Base-by-base conservation (phyloP, 2,888 invertebrate species). In the Tinea pellionella region DNA sequence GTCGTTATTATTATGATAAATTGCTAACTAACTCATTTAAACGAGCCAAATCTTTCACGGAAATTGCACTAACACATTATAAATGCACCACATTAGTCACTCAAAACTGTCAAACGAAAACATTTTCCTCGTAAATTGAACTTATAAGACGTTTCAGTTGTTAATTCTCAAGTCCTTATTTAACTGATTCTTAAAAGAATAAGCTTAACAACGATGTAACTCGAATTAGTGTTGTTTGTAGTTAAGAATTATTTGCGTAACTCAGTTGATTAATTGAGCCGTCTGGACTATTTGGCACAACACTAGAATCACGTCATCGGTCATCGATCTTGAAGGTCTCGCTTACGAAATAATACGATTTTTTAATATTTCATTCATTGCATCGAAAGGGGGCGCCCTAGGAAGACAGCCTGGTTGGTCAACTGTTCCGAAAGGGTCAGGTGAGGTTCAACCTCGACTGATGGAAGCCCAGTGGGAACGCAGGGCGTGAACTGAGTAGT, bases 301-400 rank as follows among this genome's bases (percentile, higher is more conserved):
- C 47, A 47, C 47, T 16, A 47, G 16, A n/a, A 15, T 15, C 47
- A 15, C 15, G 47, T 47, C 47, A 47, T 47, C 47, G 47, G 47
- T 47, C 15, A 16, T 47, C 47, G 47, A 15, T 42, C 42, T n/a
- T 47, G 47, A 47, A 47, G 47, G 47, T 47, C 47, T n/a, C 47
- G 9, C 8, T 47, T 47, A 47, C 47, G 47, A 47, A 47, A 47
- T 47, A 43, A 37, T 57, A 57, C 37, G n/a, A 24, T 24, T 24
- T 24, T 6, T 6, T 37, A 57, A 57, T 37, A 24, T 30, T 30
- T 57, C 57, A 58, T 58, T 58, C 19, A 58, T 41, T 42, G 58
- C n/a, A 37, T n/a, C n/a, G n/a, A n/a, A n/a, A n/a, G n/a, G n/a
- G n/a, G n/a, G n/a, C n/a, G n/a, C n/a, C n/a, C n/a, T n/a, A n/a